These are phyloP conservation scores for Oreortyx pictus DNA, from an alignment of 2,797 vertebrate genomes.

Conservation along the genomic window DNA sequence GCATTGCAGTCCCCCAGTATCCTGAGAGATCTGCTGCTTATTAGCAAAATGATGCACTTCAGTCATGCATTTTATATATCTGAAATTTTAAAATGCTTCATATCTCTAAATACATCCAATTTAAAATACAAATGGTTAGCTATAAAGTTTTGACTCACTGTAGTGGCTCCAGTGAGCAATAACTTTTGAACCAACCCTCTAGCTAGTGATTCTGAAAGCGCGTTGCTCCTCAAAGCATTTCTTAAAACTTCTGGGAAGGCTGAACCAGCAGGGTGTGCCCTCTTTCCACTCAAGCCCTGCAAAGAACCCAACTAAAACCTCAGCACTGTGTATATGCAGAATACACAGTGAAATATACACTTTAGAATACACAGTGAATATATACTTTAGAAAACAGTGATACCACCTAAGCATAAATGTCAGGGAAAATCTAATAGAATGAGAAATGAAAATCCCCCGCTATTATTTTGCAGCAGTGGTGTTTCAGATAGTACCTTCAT, in stretches of 20 bases:
- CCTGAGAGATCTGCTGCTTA: background rate
- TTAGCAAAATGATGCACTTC: background rate
- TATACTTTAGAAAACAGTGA: background rate
- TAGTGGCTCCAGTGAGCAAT: background rate
- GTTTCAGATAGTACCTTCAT: background rate
- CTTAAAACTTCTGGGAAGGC: background rate
- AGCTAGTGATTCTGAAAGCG: background rate
- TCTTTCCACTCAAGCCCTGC: background rate
- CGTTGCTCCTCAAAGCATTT: background rate
- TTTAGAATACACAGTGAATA: background rate
- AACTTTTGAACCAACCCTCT: background rate
- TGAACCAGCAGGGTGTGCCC: slow-evolving; percentile 7
- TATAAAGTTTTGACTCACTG: background rate
- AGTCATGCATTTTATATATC: background rate
- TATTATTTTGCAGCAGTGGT: background rate
- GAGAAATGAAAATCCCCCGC: background rate
- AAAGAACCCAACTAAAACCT: background rate
- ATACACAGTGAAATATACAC: background rate
- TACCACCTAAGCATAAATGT: background rate
- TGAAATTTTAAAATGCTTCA: background rate
- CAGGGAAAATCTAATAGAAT: background rate
- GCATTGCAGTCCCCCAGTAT: background rate
- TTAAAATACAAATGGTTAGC: background rate
- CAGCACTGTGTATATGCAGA: background rate
- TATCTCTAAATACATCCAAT: background rate